Percentiles rank a stretch among this genome's conserved stretches.
Conservation (phyloP, 2,888 invertebrate genomes). For the Abscondita cerata region DNA sequence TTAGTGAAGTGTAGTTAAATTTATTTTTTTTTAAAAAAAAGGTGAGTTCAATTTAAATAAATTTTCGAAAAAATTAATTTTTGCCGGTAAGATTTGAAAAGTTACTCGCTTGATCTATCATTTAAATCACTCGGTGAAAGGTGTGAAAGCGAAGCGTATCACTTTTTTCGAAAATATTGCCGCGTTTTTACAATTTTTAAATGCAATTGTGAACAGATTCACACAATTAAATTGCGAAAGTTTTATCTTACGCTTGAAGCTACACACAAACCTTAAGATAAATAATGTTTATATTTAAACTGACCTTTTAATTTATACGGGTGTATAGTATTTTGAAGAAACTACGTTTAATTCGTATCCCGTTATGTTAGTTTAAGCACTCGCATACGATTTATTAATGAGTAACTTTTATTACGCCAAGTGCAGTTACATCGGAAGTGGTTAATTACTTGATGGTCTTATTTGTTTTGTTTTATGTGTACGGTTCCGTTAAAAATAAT, state of each 20-base stretch:
- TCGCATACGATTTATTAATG: conserved; percentile 25
- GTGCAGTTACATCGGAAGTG: conserved; percentile 29
- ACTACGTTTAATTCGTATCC: conserved; percentile 1
- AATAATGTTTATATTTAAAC: conserved; percentile 1
- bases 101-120: conserved; percentile 33
- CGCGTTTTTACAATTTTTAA: no score
- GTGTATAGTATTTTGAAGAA: background rate
- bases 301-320: background rate
- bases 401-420: conserved; percentile 34
- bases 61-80: no score
- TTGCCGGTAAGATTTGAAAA: no score
- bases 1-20: conserved; percentile 33
- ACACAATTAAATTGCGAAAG: conserved; percentile 19
- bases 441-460: conserved; percentile 15
- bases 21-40: conserved; percentile 12
- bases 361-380: conserved; percentile 21
- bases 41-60: conserved; percentile 11
- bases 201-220: conserved; percentile 16
- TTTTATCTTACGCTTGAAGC: conserved; percentile 7
- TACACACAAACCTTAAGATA: conserved; percentile 1
- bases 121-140: conserved; percentile 40
- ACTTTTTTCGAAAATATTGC: no score
- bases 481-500: no score
- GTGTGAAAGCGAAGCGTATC: conserved; percentile 24
- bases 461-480: background rate